Base-by-base conservation (phyloP, 1,140 invertebrate genomes). In the Cataglyphis hispanica region DNA sequence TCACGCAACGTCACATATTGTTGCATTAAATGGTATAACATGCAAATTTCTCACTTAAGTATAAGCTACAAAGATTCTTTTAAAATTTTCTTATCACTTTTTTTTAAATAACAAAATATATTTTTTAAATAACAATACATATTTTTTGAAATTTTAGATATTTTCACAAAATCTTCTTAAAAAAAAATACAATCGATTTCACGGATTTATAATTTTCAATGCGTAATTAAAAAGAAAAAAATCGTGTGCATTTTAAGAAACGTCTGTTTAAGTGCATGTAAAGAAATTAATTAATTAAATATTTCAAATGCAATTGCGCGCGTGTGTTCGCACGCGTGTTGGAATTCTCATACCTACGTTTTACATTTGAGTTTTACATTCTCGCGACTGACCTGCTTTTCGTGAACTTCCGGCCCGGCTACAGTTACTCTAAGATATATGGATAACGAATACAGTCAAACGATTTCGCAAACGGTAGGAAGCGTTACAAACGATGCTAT, bases 311-410 rank as follows among this genome's bases (percentile, higher is more conserved):
- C 25, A 69, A 19, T 69, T 16, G 53, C 27, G 60, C 34, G 22
- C 4, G 34, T 34, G 53, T 61, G 60, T 34, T 34, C 4, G 34
- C 50, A 56, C 50, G n/a, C n/a, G n/a, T n/a, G n/a, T 67, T 67
- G 46, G 27, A 58, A 22, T 31, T 46, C 40, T 16, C 46, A 43
- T 8, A 8, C 16, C 2, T 37, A 50, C 40, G 22, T 58, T 58
- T 5, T n/a, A 56, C 19, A 3, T 58, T 58, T 63, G 60, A 16
- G 7, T 27, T 66, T n/a, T n/a, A n/a, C 16, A 13, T 58, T 58
- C n/a, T 80, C 40, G 22, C 63, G 34, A 69, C 16, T n/a, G 25
- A 40, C 64, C 46, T 58, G 64, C n/a, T 81, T 81, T 60, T 58
- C 34, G 58, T 16, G 46, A 19, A 78, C 37, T 78, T 78, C 46